Evolutionary conservation across 2,113 vertebrate genomes (phyloP).

Genomic region (Myocastor coypus): DNA sequence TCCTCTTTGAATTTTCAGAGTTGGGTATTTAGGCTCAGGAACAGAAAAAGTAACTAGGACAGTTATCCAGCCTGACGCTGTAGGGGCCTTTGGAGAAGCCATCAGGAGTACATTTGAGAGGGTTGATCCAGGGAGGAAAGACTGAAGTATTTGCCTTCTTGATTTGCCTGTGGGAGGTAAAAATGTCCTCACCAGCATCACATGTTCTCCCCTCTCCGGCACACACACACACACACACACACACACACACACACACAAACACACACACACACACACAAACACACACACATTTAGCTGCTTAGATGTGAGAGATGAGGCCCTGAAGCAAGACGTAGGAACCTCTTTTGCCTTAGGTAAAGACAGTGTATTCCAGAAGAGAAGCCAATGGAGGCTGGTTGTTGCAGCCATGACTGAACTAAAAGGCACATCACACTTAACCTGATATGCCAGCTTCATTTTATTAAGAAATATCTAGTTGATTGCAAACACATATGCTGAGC

Average conservation of each 20-base stretch:
- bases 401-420: not conserved
- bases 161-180: not conserved
- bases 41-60: not conserved
- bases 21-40: not conserved
- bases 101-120: not conserved
- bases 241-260: not conserved
- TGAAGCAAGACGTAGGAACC: not conserved
- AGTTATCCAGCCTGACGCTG: not conserved
- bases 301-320: not conserved
- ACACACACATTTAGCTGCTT: not conserved
- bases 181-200: not conserved
- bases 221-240: not conserved
- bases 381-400: not conserved
- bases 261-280: not conserved
- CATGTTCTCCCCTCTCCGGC: fast-evolving
- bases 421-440: not conserved
- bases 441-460: not conserved
- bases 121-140: not conserved
- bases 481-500: not conserved
- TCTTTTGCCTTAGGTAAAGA: not conserved
- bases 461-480: not conserved
- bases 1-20: not conserved
- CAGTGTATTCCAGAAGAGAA: not conserved
- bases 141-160: not conserved
- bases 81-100: not conserved